Base-by-base conservation (phyloP, 2,113 vertebrate genomes). In the Tenebrosternarchus preto region DNA sequence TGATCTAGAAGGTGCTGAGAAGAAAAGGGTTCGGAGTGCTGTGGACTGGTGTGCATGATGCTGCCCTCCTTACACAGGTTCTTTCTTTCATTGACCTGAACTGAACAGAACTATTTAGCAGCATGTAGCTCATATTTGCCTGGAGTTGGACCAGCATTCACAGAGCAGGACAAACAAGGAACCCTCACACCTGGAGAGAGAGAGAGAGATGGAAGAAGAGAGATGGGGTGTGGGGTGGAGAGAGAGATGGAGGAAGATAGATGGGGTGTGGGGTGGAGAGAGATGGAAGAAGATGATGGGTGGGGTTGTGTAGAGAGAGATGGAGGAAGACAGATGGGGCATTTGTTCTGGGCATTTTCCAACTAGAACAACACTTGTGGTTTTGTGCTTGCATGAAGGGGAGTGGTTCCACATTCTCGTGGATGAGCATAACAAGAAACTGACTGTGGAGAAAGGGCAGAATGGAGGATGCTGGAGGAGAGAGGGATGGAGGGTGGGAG, bases 341-440 rank as follows among this genome's bases (percentile, higher is more conserved):
- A 87, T 88, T 92, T 92, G n/a, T n/a, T n/a, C n/a, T 95, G 95
- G 94, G 90, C 77, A 84, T 87, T 82, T 92, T 94, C 92, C 90
- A 94, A 89, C 82, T 89, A 92, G 90, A 93, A 89, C 93, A 92
- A 89, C 94, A 92, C 80, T 90, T 95, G 95, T 90, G 95, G 94
- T 90, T 93, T 90, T 93, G 91, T 91, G 83, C 92, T 95, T 89
- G 91, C 94, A 95, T 95, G 95, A 95, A 94, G 92, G 94, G 94
- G 94, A 94, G 78, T 67, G 66, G 82, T 70, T 96, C 94, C 95
- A 96, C 91, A 90, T 87, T 86, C 91, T 94, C 90, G 93, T 94
- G 95, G 95, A 92, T 91, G 81, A 93, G 89, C 89, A 89, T 95
- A 95, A 95, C 93, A 92, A 93, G 92, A 90, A 91, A 91, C 93